These are phyloP conservation scores for Diarsia dahlii DNA, from an alignment of 2,888 invertebrate genomes.

Conservation along the genomic window DNA sequence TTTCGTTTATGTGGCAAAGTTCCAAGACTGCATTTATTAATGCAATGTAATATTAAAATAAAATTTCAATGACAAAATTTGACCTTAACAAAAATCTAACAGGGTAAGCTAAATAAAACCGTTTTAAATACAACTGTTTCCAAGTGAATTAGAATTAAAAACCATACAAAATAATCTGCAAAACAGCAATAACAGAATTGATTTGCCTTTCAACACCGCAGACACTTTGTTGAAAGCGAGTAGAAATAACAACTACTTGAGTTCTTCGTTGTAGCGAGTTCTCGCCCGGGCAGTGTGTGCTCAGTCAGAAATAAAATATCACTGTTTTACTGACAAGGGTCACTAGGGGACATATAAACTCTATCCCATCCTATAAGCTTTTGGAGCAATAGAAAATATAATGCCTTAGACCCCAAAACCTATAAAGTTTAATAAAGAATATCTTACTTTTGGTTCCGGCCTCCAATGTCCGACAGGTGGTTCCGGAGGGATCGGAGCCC, in stretches of 20 bases:
- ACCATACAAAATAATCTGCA: too few relatives aligned
- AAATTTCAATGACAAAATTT: background rate
- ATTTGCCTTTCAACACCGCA: background rate
- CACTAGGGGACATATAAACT: too few relatives aligned
- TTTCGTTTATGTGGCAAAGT: background rate
- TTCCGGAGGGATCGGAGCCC: slow-evolving; percentile 98
- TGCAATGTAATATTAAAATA: background rate
- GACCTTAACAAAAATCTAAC: background rate
- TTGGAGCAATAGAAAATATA: background rate
- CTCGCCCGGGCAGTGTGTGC: background rate
- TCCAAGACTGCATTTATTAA: background rate
- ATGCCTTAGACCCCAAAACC: background rate
- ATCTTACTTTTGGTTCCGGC: slow-evolving; percentile 92
- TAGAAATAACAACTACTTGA: background rate
- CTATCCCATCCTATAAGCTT: background rate
- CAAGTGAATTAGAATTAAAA: background rate
- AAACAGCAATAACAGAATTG: background rate
- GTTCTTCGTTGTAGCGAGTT: background rate
- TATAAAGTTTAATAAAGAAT: background rate
- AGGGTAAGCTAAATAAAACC: background rate
- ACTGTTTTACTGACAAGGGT: background rate
- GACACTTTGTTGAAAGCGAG: background rate
- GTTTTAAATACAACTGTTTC: background rate
- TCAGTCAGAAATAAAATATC: background rate
- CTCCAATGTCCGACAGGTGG: slow-evolving; percentile 97